Evolutionary conservation across 64 coral and sea anemone genomes (phyloP).

Genomic region (Pachyseris speciosa): DNA sequence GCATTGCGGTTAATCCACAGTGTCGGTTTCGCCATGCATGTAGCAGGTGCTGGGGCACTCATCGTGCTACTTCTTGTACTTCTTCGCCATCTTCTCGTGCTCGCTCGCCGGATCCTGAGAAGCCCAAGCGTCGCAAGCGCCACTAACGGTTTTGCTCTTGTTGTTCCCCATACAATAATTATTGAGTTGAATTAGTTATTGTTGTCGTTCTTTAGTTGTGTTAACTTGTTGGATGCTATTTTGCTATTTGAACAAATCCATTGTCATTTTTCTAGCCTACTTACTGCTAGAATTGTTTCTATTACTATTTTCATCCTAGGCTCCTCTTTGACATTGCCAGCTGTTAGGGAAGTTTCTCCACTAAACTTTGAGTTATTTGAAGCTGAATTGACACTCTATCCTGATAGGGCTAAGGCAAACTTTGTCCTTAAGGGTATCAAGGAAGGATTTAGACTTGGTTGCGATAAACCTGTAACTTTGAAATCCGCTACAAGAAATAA

Average conservation of each 20-base stretch:
- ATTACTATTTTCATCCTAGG: neutral
- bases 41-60: too few species aligned
- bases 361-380: too few species aligned
- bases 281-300: too few species aligned
- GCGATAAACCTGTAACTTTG: neutral
- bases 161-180: too few species aligned
- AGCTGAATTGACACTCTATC: neutral
- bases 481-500: conserved; percentile 22
- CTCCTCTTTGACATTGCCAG: neutral
- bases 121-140: neutral
- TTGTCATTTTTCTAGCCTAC: too few species aligned
- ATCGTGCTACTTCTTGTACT: neutral
- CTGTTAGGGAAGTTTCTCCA: too few species aligned
- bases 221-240: too few species aligned
- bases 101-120: neutral
- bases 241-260: too few species aligned
- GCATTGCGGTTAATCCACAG: neutral
- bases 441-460: too few species aligned
- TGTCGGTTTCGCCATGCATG: conserved; percentile 16
- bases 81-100: neutral
- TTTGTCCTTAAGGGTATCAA: too few species aligned
- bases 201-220: neutral
- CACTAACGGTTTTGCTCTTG: neutral
- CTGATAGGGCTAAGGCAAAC: neutral
- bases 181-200: too few species aligned